Evolutionary conservation across 2,797 vertebrate genomes (phyloP), one percentile per base, ranked within the genome.

Genomic region (Salarias fasciatus): DNA sequence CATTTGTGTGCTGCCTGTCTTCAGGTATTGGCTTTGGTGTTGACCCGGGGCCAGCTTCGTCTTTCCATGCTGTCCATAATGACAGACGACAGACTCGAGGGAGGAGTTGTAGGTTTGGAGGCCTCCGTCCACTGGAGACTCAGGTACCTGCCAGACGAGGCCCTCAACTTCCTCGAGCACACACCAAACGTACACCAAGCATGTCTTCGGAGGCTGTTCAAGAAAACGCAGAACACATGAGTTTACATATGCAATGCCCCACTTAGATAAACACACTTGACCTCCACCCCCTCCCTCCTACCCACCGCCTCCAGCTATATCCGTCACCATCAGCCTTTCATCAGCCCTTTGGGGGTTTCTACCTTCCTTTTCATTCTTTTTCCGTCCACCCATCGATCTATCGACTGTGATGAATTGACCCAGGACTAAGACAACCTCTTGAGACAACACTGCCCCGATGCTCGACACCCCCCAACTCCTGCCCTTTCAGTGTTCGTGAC

Each of bases 1-100:
- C 40, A 3, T 40, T 64, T 67, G 54, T 76, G 65, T 45, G 54
- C 61, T 73, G 74, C 63, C 79, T 82, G 82, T 88, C 86, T 88
- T 71, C 69, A 77, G 86, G 77, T 91, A 90, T 91, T 77, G 88
- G 87, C 86, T 87, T 88, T 90, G 85, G 85, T 84, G 86, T 84
- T 91, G 90, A 91, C 90, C 91, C 80, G 52, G 71, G 86, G 82
- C 76, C 87, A 88, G 62, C 53, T 47, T 82, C 69, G 75, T 74
- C 75, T 84, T 73, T 69, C 58, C 43, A 38, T 70, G 71, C 79
- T 73, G 75, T 80, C 85, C 70, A 24, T 89, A 88, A 86, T 88
- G 88, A 87, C 88, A 85, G 67, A 75, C 42, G 11, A 53, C 44
- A 50, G 80, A 66, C 85, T 84, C 82, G 38, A 53, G 86, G 85